A percentile compares a stretch with the other conserved stretches of the same genome.
Evolutionary conservation across 2,797 vertebrate species (phyloP).

Genomic region (Distichodus sexfasciatus): DNA sequence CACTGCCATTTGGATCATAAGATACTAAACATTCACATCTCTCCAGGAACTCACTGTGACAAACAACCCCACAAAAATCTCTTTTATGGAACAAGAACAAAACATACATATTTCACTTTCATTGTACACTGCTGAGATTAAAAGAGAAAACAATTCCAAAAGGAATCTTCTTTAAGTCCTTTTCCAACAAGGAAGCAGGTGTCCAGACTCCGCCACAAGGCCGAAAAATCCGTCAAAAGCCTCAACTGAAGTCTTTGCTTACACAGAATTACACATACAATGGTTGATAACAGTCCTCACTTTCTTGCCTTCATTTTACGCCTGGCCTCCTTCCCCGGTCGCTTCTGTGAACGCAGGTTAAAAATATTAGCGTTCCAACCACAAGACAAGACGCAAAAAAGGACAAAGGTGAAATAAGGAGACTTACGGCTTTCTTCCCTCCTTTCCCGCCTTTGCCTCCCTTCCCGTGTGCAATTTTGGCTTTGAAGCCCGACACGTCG

Average conservation of each 20-base stretch:
- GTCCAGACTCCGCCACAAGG: too few relatives aligned
- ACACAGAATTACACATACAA: not conserved
- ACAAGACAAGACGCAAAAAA: too few relatives aligned
- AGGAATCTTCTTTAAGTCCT: not conserved
- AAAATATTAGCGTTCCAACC: not conserved
- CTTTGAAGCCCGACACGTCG: constrained; percentile 85
- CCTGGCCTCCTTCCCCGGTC: constrained; percentile 87
- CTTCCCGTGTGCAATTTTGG: constrained; percentile 80
- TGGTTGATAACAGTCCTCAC: constrained; percentile 21
- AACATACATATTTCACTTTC: too few relatives aligned
- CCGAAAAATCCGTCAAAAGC: too few relatives aligned
- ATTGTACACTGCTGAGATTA: not conserved
- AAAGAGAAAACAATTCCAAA: not conserved
- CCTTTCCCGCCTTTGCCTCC: constrained; percentile 74
- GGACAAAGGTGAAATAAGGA: too few relatives aligned
- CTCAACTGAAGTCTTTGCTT: too few relatives aligned
- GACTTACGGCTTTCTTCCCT: constrained; percentile 55
- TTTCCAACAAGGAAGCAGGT: not conserved
- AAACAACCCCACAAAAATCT: too few relatives aligned
- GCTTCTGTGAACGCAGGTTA: constrained; percentile 76
- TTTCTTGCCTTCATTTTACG: constrained; percentile 85
- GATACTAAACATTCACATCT: too few relatives aligned
- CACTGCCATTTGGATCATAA: too few relatives aligned
- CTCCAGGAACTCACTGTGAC: too few relatives aligned
- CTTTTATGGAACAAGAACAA: not conserved